phyloP scores from a whole-genome alignment of 2,113 vertebrate species.

The Anhinga rufa region DNA sequence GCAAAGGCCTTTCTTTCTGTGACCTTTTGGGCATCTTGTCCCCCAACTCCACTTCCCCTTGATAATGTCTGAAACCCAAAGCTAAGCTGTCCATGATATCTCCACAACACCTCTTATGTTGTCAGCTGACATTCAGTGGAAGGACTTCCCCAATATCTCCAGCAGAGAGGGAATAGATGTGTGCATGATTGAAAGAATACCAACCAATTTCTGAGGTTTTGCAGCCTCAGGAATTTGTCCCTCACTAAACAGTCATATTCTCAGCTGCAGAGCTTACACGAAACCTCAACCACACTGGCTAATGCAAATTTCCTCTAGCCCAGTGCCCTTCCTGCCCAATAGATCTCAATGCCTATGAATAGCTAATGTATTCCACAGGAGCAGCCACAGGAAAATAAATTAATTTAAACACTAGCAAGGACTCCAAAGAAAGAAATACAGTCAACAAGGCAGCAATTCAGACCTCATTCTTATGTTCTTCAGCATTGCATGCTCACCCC shows the following conservation, averaged over 20 bases:
- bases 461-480: neutral
- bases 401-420: conserved; percentile 56
- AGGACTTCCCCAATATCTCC: neutral
- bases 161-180: neutral
- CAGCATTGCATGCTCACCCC: neutral
- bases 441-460: conserved; percentile 44
- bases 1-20: neutral
- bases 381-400: conserved; percentile 54
- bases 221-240: neutral
- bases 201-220: neutral
- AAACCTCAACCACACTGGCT: neutral
- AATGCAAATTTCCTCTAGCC: conserved; percentile 45
- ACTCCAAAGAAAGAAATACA: conserved; percentile 46
- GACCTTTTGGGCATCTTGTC: neutral
- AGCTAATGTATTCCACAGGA: conserved; percentile 60
- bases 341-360: conserved; percentile 39
- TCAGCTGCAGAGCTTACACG: neutral
- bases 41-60: neutral
- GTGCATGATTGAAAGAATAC: neutral
- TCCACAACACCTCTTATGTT: neutral
- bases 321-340: neutral
- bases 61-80: neutral
- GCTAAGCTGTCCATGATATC: neutral
- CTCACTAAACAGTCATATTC: neutral
- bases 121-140: neutral